These are phyloP conservation scores for Hemibagrus wyckioides DNA, from an alignment of 2,113 vertebrate genomes.

Conservation along the genomic window DNA sequence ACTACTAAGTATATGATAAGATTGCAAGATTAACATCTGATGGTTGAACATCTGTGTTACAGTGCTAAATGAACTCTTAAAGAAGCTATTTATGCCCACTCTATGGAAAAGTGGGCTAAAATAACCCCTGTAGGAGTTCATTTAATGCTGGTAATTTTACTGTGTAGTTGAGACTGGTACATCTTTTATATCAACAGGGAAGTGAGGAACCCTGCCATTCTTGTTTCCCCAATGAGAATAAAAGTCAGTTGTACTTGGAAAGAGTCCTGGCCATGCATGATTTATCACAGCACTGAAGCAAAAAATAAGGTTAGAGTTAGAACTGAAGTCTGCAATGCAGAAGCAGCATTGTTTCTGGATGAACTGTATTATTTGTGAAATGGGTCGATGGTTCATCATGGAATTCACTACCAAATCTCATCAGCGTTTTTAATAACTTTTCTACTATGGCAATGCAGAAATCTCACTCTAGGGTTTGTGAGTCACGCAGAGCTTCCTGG, in stretches of 20 bases:
- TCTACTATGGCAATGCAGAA: conserved; percentile 16
- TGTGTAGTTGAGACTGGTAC: conserved; percentile 28
- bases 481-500: conserved; percentile 28
- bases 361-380: conserved; percentile 35
- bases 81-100: background rate
- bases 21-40: background rate
- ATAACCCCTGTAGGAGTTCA: conserved; percentile 4
- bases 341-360: conserved; percentile 27
- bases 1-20: background rate
- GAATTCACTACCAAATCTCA: conserved; percentile 28
- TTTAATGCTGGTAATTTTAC: conserved; percentile 5
- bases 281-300: conserved; percentile 28
- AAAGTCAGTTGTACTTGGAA: conserved; percentile 16
- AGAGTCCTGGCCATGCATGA: conserved; percentile 13
- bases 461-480: conserved; percentile 5
- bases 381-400: conserved; percentile 9
- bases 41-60: background rate
- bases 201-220: conserved; percentile 21
- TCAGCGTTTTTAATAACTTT: conserved; percentile 30
- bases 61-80: conserved; percentile 11
- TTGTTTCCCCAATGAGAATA: conserved; percentile 12
- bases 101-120: conserved; percentile 19
- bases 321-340: background rate
- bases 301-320: conserved; percentile 18
- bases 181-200: conserved; percentile 29